phyloP scores from a whole-genome alignment of 2,113 vertebrate genomes.

The Corythaeola cristata region DNA sequence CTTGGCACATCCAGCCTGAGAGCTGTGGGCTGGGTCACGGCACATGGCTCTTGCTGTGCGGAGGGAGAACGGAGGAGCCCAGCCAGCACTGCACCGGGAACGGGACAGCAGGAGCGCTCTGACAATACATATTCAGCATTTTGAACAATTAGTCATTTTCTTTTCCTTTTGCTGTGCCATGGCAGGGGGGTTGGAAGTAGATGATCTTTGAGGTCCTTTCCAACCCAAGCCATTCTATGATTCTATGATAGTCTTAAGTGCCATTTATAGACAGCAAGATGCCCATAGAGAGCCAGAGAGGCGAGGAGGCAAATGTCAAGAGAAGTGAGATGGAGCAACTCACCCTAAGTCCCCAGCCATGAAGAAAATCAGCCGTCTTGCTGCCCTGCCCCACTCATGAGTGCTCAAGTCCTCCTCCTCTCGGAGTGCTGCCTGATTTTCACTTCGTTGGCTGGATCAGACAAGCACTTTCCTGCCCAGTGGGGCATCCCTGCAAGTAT shows the following conservation, averaged over 20 bases:
- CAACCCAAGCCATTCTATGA: too few relatives aligned
- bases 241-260: too few relatives aligned
- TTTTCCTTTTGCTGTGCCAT: background rate
- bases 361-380: background rate
- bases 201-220: too few relatives aligned
- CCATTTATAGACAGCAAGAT: background rate
- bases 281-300: background rate
- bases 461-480: background rate
- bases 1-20: fast-evolving
- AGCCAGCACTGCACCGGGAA: fast-evolving
- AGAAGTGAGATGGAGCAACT: background rate
- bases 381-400: background rate
- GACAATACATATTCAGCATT: background rate
- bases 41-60: background rate
- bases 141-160: background rate
- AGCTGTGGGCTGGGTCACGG: fast-evolving
- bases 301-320: fast-evolving
- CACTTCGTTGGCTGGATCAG: background rate
- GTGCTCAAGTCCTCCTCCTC: background rate
- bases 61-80: background rate
- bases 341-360: background rate
- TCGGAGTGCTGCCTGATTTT: background rate
- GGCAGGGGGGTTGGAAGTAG: too few relatives aligned
- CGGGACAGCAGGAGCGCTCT: fast-evolving
- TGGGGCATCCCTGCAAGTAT: background rate